A percentile compares a stretch with the other conserved stretches of the same genome.
These are phyloP conservation scores for Phengaris arion DNA, from an alignment of 2,888 invertebrate species.

Conservation along the genomic window DNA sequence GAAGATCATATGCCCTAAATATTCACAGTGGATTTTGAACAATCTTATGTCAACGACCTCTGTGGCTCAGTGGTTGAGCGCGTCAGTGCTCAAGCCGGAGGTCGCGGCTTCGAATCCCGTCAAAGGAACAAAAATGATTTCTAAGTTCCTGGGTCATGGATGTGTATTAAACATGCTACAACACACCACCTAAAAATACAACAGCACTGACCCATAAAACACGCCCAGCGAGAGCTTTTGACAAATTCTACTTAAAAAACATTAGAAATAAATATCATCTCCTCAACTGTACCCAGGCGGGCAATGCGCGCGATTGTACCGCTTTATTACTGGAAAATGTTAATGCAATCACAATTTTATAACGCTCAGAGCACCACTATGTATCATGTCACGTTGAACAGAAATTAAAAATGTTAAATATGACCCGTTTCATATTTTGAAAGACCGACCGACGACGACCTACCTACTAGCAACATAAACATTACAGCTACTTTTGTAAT, in stretches of 20 bases:
- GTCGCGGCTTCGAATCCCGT: no score
- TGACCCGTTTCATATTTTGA: background rate
- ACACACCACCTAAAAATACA: background rate
- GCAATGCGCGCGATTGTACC: slow-evolving; percentile 20
- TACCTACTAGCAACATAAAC: no score
- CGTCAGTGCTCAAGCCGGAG: no score
- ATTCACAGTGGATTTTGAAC: no score
- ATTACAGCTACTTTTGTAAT: no score
- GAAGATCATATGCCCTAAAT: no score
- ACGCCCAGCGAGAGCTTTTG: slow-evolving; percentile 25
- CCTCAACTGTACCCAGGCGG: slow-evolving; percentile 28
- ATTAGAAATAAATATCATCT: slow-evolving; percentile 30
- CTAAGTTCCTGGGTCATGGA: no score
- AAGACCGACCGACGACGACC: no score
- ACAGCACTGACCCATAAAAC: slow-evolving; percentile 10
- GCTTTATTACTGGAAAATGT: slow-evolving; percentile 38
- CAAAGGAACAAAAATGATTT: no score
- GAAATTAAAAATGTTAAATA: slow-evolving; percentile 3
- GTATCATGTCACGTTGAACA: slow-evolving; percentile 12
- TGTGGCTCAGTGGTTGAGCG: no score
- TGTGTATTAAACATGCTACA: no score
- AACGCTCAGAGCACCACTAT: slow-evolving; percentile 4
- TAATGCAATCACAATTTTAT: slow-evolving; percentile 38
- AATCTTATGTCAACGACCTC: no score
- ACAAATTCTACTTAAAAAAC: slow-evolving; percentile 30